These are phyloP conservation scores for Tetramorium bicarinatum DNA, from an alignment of 2,888 invertebrate genomes.

Conservation along the genomic window DNA sequence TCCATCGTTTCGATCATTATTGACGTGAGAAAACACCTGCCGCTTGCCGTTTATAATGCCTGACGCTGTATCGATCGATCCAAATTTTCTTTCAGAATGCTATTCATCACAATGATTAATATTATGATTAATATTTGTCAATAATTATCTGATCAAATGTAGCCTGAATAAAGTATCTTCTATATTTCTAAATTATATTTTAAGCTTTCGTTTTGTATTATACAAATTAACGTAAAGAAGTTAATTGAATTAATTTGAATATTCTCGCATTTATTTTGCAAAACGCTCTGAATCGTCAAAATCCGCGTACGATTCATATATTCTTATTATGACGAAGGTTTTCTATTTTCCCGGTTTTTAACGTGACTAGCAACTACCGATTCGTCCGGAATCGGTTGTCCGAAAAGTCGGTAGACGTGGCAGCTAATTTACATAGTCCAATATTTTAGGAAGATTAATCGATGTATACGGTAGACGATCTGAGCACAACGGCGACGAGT, in stretches of 20 bases:
- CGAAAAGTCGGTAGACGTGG: slow-evolving; percentile 24
- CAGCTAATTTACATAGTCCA: slow-evolving; percentile 45
- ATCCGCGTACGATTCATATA: not conserved
- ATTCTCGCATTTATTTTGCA: not conserved
- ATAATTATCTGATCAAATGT: slow-evolving; percentile 2
- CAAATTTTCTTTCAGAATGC: slow-evolving; percentile 41
- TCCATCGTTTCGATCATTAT: slow-evolving; percentile 33
- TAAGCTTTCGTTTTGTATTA: not conserved
- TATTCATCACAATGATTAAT: not conserved
- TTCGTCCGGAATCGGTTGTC: not conserved
- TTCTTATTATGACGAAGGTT: slow-evolving; percentile 5
- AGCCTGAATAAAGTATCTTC: not conserved
- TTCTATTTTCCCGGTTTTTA: slow-evolving; percentile 10
- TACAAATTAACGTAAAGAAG: not conserved
- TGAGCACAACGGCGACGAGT: slow-evolving; percentile 12
- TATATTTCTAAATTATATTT: not conserved
- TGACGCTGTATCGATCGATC: slow-evolving; percentile 30
- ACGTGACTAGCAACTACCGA: slow-evolving; percentile 8
- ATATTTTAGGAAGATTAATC: slow-evolving; percentile 54
- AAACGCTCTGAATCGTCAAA: not conserved
- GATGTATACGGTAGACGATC: slow-evolving; percentile 20
- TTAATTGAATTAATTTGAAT: not conserved
- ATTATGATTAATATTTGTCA: slow-evolving; percentile 20
- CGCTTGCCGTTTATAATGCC: slow-evolving; percentile 58
- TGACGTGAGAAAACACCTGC: slow-evolving; percentile 76